Conservation (phyloP, 2,113 vertebrate genomes). For the Diadophis punctatus region DNA sequence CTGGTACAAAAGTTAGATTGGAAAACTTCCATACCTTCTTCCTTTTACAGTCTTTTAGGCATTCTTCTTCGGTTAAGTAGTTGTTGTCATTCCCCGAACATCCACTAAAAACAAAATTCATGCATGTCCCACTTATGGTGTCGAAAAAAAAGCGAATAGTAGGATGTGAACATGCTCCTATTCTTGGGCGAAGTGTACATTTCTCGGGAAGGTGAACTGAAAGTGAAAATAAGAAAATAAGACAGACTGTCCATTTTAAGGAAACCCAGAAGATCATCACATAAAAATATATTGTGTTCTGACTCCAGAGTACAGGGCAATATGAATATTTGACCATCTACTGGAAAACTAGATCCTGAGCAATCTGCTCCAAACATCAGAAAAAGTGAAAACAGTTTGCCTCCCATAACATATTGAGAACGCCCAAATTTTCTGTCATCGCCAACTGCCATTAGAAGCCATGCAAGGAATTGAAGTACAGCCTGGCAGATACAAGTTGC, state of each 20-base stretch:
- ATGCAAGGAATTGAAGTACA: too few relatives aligned
- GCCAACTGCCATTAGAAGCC: too few relatives aligned
- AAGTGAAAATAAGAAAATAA: background rate
- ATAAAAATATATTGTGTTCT: background rate
- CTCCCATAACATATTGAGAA: too few relatives aligned
- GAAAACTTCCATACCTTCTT: background rate
- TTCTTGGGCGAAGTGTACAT: background rate
- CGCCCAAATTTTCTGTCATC: too few relatives aligned
- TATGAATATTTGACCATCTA: background rate
- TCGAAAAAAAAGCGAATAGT: background rate
- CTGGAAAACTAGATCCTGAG: background rate
- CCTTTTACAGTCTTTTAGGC: too few relatives aligned
- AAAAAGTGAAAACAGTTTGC: background rate
- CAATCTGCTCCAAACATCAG: too few relatives aligned
- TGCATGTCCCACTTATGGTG: rapidly evolving
- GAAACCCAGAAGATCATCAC: background rate
- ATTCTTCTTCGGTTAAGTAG: too few relatives aligned
- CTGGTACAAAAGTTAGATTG: background rate
- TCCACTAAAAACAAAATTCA: background rate
- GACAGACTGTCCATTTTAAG: background rate
- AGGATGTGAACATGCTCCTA: background rate
- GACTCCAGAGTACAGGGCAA: background rate
- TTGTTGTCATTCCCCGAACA: background rate
- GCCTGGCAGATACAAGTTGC: too few relatives aligned
- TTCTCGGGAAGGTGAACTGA: background rate